These are phyloP conservation scores for Melanotaenia pygmaea DNA, from an alignment of 2,797 vertebrate species.

Conservation along the genomic window DNA sequence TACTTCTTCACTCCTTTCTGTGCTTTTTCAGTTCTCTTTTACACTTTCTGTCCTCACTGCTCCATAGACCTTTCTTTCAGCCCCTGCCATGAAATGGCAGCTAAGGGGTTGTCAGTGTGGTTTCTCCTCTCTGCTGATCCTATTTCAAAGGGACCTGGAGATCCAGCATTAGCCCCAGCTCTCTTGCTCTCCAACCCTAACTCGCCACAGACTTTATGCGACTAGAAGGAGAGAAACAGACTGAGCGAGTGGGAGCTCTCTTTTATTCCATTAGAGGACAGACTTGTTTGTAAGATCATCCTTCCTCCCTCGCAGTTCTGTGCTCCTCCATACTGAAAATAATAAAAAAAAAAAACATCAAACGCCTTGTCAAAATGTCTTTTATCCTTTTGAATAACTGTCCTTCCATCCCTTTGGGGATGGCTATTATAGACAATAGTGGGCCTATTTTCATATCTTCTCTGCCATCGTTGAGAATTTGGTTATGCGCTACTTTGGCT, in stretches of 20 bases:
- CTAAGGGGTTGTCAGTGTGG: slow-evolving; percentile 78
- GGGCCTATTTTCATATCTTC: slow-evolving; percentile 84
- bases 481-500: slow-evolving; percentile 46
- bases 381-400: slow-evolving; percentile 66
- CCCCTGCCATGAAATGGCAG: slow-evolving; percentile 77
- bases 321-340: slow-evolving; percentile 34
- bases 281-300: slow-evolving; percentile 74
- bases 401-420: slow-evolving; percentile 62
- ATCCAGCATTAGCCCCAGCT: slow-evolving; percentile 78
- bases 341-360: slow-evolving; percentile 46
- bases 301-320: slow-evolving; percentile 48
- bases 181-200: slow-evolving; percentile 71
- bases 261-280: slow-evolving; percentile 78
- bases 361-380: slow-evolving; percentile 70
- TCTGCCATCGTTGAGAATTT: slow-evolving; percentile 58
- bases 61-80: slow-evolving; percentile 68
- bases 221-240: slow-evolving; percentile 63
- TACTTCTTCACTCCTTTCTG: slow-evolving; percentile 32
- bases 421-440: slow-evolving; percentile 64
- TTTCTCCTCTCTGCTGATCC: slow-evolving; percentile 81
- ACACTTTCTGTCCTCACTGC: slow-evolving; percentile 36
- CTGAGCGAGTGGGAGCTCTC: slow-evolving; percentile 54
- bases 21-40: slow-evolving; percentile 47
- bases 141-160: slow-evolving; percentile 82
- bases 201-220: slow-evolving; percentile 71